phyloP scores from a whole-genome alignment of 2,797 vertebrate genomes.

The Rhodeus uyekii region DNA sequence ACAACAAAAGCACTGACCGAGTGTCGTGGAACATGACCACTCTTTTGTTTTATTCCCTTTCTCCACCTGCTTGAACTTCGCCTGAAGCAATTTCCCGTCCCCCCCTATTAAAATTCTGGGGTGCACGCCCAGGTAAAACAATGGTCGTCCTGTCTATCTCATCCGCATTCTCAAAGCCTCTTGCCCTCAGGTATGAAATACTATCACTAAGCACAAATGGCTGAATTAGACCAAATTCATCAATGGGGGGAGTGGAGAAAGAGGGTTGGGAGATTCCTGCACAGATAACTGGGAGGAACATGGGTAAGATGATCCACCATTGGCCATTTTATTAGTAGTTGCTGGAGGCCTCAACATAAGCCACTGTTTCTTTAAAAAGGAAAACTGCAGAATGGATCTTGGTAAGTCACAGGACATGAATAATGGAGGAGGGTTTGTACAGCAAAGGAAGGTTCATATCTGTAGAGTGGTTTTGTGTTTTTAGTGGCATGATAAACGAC shows the following conservation, averaged over 20 bases:
- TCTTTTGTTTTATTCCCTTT: conserved; percentile 37
- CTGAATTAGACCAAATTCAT: conserved; percentile 75
- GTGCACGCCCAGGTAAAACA: conserved; percentile 71
- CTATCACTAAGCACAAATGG: conserved; percentile 75
- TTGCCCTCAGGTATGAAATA: conserved; percentile 80
- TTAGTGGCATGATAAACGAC: conserved; percentile 61
- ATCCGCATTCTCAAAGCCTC: conserved; percentile 67
- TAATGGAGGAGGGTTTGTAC: conserved; percentile 49
- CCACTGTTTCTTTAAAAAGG: conserved; percentile 15
- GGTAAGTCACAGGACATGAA: conserved; percentile 35
- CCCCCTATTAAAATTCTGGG: conserved; percentile 61
- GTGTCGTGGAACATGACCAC: conserved; percentile 29
- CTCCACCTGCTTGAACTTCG: conserved; percentile 60
- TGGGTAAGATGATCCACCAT: conserved; percentile 48
- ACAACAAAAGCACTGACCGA: conserved; percentile 19
- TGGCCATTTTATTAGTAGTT: conserved; percentile 41
- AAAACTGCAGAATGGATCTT: conserved; percentile 28
- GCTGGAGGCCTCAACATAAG: conserved; percentile 19
- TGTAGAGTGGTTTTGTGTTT: conserved; percentile 58
- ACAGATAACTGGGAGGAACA: conserved; percentile 52
- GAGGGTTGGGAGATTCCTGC: conserved; percentile 47
- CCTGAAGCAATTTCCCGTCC: conserved; percentile 45
- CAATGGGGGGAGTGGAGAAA: conserved; percentile 46
- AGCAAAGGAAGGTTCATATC: conserved; percentile 57
- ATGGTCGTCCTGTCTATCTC: conserved; percentile 67